Conservation (phyloP, 2,888 invertebrate genomes). For the Blastobasis adustella region DNA sequence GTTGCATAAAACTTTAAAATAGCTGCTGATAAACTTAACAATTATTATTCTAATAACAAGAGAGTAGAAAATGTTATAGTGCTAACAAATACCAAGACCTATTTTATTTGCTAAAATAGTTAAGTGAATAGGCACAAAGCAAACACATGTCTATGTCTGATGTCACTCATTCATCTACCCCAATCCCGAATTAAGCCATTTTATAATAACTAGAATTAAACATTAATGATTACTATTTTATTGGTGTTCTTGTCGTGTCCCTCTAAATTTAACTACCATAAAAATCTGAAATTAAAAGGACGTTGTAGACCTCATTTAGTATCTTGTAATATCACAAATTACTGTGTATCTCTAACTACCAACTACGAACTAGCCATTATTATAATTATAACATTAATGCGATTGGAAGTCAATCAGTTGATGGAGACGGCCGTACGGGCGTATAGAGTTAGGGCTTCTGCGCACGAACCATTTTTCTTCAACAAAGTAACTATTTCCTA, state of each 20-base stretch:
- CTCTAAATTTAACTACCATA: slow-evolving; percentile 58
- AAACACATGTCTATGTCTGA: slow-evolving; percentile 9
- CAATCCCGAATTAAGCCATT: slow-evolving; percentile 25
- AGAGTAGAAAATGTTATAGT: too few relatives aligned
- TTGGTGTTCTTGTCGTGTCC: slow-evolving; percentile 69
- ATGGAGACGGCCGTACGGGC: slow-evolving; percentile 3
- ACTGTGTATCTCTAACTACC: slow-evolving; percentile 62
- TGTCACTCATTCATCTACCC: slow-evolving; percentile 9
- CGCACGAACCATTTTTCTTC: too few relatives aligned
- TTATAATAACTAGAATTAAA: slow-evolving; percentile 14
- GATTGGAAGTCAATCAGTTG: slow-evolving; percentile 36
- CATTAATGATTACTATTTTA: slow-evolving; percentile 14
- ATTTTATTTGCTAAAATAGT: too few relatives aligned
- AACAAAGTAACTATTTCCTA: too few relatives aligned
- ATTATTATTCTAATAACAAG: too few relatives aligned
- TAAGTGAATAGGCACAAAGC: too few relatives aligned
- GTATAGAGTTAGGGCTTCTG: too few relatives aligned
- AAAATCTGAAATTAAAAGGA: slow-evolving; percentile 60
- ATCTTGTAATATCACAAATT: slow-evolving; percentile 72
- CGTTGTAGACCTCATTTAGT: slow-evolving; percentile 61
- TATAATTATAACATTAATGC: slow-evolving; percentile 39
- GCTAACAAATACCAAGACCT: too few relatives aligned
- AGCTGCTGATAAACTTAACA: too few relatives aligned
- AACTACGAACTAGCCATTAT: slow-evolving; percentile 40
- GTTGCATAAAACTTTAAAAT: too few relatives aligned